phyloP scores from a whole-genome alignment of 2,888 invertebrate species.

The Eurois occulta region DNA sequence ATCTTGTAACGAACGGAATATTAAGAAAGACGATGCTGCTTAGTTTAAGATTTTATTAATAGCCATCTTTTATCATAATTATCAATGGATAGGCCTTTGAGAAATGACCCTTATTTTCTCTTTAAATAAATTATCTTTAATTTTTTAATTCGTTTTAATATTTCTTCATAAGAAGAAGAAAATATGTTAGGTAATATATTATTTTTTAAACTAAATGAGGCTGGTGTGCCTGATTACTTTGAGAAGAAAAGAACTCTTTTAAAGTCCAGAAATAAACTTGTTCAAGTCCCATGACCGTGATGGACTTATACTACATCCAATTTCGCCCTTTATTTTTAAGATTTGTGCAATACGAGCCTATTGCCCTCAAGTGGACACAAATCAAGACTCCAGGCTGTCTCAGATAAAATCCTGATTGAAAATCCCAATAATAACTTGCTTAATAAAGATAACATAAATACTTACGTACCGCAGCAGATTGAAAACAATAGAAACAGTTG shows the following conservation, averaged over 20 bases:
- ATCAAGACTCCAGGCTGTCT: background rate
- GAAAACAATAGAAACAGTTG: constrained; percentile 88
- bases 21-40: constrained; percentile 9
- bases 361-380: background rate
- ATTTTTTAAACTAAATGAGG: background rate
- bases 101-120: background rate
- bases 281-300: background rate
- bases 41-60: background rate
- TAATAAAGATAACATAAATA: background rate
- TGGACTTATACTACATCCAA: background rate
- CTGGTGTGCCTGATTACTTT: background rate
- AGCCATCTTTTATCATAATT: constrained; percentile 15
- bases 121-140: background rate
- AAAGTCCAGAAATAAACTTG: background rate
- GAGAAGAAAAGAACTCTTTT: background rate
- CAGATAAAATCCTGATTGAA: no score
- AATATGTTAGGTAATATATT: no score
- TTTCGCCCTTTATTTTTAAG: background rate
- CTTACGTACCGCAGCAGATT: constrained; percentile 91
- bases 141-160: background rate
- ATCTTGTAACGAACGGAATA: background rate
- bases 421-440: background rate
- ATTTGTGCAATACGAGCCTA: background rate
- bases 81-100: background rate
- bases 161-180: no score